Base-by-base conservation (phyloP, 2,113 vertebrate genomes). In the Gallinago paraguaiae region DNA sequence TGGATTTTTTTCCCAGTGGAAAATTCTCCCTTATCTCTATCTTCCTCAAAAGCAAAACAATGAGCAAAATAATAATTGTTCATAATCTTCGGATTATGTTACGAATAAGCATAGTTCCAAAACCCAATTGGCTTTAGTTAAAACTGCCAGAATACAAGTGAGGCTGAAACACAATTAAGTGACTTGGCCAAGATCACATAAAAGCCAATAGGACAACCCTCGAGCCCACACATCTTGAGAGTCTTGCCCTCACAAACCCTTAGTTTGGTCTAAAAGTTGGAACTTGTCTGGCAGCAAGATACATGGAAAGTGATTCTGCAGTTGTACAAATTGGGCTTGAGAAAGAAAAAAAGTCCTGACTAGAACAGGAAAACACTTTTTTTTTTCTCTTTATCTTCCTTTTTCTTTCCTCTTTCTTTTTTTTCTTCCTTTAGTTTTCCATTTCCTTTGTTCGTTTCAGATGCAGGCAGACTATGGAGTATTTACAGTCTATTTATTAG, bases 401-500 rank as follows among this genome's bases (percentile, higher is more conserved):
- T 28, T 54, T 31, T 3, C 13, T 75, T 70, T 37, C 8, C 13
- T n/a, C 11, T 41, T 71, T 12, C 27, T 69, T 80, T 57, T 8
- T 80, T 14, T 27, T 78, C 68, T 48, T 6, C 22, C n/a, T 81
- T 77, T 51, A 67, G 9, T 63, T 91, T 68, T 76, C 16, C 2
- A 35, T 91, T 93, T 82, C 16, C 4, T 83, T 87, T 92, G 17
- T 48, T 87, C 2, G 25, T 84, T 89, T 80, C 75, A 57, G 37
- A 37, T 72, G 18, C 39, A 64, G 78, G 27, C 54, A 79, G 57
- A 4, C 51, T 85, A 33, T 43, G 15, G 28, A 84, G 19, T 70
- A 75, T 85, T 94, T 87, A 35, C 43, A 69, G 41, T 48, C 77
- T 82, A 41, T 84, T 78, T 91, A 75, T 94, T 93, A 93, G 12